phyloP scores from a whole-genome alignment of 2,113 vertebrate genomes.

The Pitta sordida region DNA sequence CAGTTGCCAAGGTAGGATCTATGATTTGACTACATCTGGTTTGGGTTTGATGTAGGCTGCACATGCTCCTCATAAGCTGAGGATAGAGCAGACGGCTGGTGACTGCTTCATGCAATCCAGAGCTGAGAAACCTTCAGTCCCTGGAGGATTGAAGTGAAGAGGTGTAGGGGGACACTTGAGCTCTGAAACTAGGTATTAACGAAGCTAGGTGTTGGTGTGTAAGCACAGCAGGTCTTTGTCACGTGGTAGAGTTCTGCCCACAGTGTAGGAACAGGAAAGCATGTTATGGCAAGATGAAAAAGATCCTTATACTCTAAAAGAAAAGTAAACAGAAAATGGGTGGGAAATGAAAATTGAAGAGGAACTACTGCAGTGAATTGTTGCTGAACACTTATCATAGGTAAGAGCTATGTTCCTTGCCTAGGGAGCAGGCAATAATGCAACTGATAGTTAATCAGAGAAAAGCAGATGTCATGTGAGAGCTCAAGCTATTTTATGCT shows the following conservation, averaged over 20 bases:
- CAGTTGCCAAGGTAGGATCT: conserved; percentile 87
- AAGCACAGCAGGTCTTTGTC: neutral
- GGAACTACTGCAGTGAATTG: neutral
- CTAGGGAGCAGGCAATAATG: neutral
- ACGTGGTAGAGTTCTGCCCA: neutral
- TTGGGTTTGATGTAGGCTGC: neutral
- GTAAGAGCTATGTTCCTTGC: neutral
- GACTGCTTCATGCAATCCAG: neutral
- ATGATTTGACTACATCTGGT: neutral
- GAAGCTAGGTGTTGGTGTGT: neutral
- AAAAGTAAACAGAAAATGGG: neutral
- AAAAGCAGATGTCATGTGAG: neutral
- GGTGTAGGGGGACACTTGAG: neutral
- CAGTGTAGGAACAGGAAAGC: neutral
- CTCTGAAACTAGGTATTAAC: neutral
- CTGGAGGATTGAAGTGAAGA: neutral
- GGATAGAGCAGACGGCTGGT: neutral
- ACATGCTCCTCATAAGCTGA: neutral
- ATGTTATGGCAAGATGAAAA: neutral
- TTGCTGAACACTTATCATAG: neutral
- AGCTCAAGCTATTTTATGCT: neutral
- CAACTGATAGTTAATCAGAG: neutral
- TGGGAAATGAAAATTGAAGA: neutral
- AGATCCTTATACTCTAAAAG: neutral
- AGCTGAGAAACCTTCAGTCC: neutral